phyloP scores from a whole-genome alignment of 2,113 vertebrate species.

The Formicarius rufipectus region DNA sequence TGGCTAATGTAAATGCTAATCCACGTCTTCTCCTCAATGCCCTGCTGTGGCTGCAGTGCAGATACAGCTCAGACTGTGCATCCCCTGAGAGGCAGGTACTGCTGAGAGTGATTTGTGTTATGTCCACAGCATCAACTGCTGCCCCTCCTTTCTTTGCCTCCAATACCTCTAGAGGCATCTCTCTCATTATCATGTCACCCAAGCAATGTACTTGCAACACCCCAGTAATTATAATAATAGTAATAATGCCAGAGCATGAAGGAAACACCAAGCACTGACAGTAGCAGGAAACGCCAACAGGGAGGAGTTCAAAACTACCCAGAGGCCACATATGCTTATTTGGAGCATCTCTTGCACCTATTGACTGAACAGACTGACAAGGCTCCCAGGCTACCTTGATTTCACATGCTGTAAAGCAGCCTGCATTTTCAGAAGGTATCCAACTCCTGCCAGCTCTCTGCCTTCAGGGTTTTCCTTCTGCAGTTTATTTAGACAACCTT shows the following conservation, averaged over 20 bases:
- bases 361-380: neutral
- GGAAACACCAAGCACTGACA: neutral
- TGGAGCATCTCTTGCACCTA: neutral
- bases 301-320: neutral
- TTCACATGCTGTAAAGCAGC: neutral
- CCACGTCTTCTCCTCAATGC: neutral
- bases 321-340: neutral
- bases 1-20: neutral
- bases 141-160: neutral
- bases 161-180: neutral
- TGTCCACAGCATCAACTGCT: neutral
- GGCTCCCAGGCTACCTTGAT: neutral
- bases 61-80: neutral
- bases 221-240: neutral
- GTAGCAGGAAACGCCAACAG: neutral
- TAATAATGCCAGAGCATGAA: neutral
- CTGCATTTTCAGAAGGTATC: neutral
- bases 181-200: neutral
- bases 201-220: neutral
- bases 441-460: neutral
- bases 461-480: neutral
- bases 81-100: neutral
- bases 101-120: neutral
- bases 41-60: neutral
- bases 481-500: neutral